phyloP scores from a whole-genome alignment of 1,140 invertebrate species.

The Bombus polaris region DNA sequence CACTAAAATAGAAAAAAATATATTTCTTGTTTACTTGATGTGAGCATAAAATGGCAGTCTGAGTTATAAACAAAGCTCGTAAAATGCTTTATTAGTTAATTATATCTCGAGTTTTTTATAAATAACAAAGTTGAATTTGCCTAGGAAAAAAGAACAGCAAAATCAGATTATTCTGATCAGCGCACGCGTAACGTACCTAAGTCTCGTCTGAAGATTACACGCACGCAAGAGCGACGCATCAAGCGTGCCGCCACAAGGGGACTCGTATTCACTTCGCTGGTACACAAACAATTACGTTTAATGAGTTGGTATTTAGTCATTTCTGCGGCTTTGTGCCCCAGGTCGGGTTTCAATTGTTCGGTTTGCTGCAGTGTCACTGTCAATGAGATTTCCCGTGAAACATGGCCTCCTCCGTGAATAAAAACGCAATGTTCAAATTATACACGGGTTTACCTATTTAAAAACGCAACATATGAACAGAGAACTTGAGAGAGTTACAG shows the following conservation, averaged over 20 bases:
- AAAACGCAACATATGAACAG: background rate
- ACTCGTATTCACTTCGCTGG: background rate
- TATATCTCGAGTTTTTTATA: background rate
- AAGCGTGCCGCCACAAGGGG: background rate
- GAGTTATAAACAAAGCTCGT: background rate
- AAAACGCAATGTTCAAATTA: background rate
- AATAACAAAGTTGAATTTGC: background rate
- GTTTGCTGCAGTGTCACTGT: constrained; percentile 10
- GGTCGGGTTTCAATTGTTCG: constrained; percentile 8
- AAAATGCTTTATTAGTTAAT: background rate
- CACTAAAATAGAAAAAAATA: background rate
- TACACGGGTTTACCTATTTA: background rate
- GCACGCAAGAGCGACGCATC: constrained; percentile 22
- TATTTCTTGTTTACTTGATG: background rate
- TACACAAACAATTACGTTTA: constrained; percentile 30
- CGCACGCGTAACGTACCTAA: too few relatives aligned
- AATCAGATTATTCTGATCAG: background rate
- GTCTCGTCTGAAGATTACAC: background rate
- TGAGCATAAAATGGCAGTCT: too few relatives aligned
- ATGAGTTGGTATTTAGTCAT: constrained; percentile 23
- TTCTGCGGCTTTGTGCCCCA: background rate
- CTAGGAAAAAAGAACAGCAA: background rate
- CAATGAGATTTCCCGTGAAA: constrained; percentile 19
- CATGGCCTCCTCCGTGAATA: background rate
- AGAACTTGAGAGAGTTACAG: background rate